Percentiles rank a stretch among this genome's conserved stretches.
phyloP scores from a whole-genome alignment of 2,113 vertebrate genomes.

The Protobothrops flavoviridis region DNA sequence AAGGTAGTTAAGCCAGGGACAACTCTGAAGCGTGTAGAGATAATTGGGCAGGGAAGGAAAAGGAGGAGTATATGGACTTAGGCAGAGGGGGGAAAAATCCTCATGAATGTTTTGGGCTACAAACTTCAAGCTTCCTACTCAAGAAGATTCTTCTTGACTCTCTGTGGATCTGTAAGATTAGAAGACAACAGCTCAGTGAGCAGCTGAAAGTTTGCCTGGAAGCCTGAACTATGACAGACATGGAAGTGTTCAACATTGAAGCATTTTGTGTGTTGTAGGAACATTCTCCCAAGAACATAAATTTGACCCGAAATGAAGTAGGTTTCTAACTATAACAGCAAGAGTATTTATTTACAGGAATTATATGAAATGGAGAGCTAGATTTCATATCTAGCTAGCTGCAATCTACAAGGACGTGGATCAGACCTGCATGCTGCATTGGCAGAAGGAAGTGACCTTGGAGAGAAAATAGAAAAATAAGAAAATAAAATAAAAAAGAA shows the following conservation, averaged over 20 bases:
- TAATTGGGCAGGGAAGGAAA: constrained; percentile 74
- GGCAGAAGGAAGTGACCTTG: not conserved
- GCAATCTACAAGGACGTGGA: not conserved
- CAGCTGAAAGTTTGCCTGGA: constrained; percentile 60
- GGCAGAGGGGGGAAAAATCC: constrained; percentile 27
- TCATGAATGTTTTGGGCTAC: constrained; percentile 23
- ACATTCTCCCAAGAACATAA: not conserved
- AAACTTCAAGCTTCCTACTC: not conserved
- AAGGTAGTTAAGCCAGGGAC: constrained; percentile 75
- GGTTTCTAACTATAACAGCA: not conserved
- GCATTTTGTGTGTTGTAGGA: not conserved
- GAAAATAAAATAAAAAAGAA: too few species aligned
- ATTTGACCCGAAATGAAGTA: not conserved
- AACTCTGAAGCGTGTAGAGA: constrained; percentile 59
- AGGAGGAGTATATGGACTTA: constrained; percentile 60
- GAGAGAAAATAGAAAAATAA: too few species aligned
- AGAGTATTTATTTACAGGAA: not conserved
- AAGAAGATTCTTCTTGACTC: constrained; percentile 12
- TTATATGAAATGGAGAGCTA: not conserved
- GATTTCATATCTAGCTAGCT: not conserved
- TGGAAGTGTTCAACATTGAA: constrained; percentile 6
- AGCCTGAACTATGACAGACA: constrained; percentile 60
- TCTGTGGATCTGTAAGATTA: constrained; percentile 4
- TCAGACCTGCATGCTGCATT: not conserved
- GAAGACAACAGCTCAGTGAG: constrained; percentile 32